Conservation (phyloP, 2,888 invertebrate species). For the Chirona hameri region DNA sequence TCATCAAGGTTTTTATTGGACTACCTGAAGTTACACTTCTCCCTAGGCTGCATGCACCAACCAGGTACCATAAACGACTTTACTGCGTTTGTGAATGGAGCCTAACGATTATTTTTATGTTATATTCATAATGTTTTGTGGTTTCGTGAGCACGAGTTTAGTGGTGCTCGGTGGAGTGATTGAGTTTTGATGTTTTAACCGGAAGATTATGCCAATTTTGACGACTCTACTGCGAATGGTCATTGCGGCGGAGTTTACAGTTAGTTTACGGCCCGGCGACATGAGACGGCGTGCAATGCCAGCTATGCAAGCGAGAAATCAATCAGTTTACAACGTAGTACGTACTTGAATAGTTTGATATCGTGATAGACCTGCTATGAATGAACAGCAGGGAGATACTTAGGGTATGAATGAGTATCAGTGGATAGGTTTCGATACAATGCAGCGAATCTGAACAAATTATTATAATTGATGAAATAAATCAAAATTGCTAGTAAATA, state of each 20-base stretch:
- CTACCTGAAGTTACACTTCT: conserved; percentile 7
- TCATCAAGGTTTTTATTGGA: conserved; percentile 11
- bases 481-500: no score
- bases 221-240: background rate
- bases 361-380: no score
- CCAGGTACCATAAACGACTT: conserved; percentile 27
- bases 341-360: no score
- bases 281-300: background rate
- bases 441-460: no score
- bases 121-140: conserved; percentile 12
- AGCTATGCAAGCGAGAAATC: background rate
- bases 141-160: conserved; percentile 9
- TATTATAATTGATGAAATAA: no score
- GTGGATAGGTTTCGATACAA: no score
- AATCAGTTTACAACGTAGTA: no score
- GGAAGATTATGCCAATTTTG: conserved; percentile 22
- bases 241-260: background rate
- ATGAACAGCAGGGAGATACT: no score
- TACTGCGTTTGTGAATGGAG: conserved; percentile 9
- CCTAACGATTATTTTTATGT: conserved; percentile 13
- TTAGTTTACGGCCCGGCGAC: background rate
- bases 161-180: background rate
- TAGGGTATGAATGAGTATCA: no score
- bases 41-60: background rate
- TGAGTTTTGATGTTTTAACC: background rate